Evolutionary conservation across 1,140 invertebrate species (phyloP), one percentile per base, ranked within the genome.

Genomic region (Ericerus pela): DNA sequence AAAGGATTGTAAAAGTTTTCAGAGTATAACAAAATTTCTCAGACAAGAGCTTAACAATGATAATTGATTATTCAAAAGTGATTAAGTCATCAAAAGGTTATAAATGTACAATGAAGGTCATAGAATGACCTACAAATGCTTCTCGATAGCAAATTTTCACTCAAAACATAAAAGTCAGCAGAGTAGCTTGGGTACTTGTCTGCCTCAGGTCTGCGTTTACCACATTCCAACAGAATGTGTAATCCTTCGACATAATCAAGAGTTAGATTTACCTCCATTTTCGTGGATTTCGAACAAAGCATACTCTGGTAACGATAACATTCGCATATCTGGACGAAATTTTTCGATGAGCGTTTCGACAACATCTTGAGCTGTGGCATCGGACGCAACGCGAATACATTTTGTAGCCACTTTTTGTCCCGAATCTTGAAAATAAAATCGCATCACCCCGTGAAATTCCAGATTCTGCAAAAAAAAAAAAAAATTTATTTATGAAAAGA

Each of bases 361-460:
- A 47, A 99, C 93, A 68, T 93, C 89, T 66, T 82, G 78, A 36
- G 92, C 89, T 12, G 89, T 95, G 8, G 94, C 95, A 59, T 93
- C 90, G 43, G 89, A 95, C 24, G 93, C 85, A 11, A 99, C 94
- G 57, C 96, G 79, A 60, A 99, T 94, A 71, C 96, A 99, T 73
- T 99, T 99, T 29, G 96, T 99, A n/a, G 93, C 90, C 38, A 97
- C 91, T 73, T 96, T 96, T 71, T 92, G 87, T 30, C 88, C 89
- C 27, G 86, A 87, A 70, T 94, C 90, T 88, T 99, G 95, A 70
- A 96, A 98, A 71, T 96, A 98, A 73, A 98, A 99, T 57, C 87
- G 77, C 88, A 99, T 99, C 16, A 99, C 96, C 16, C 96, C 96
- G 73, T 97, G 90, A 72, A 98, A 99, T 70, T 98, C 93, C 66